Base-by-base conservation (phyloP, 1,140 invertebrate species). In the Drosophila neocordata region DNA sequence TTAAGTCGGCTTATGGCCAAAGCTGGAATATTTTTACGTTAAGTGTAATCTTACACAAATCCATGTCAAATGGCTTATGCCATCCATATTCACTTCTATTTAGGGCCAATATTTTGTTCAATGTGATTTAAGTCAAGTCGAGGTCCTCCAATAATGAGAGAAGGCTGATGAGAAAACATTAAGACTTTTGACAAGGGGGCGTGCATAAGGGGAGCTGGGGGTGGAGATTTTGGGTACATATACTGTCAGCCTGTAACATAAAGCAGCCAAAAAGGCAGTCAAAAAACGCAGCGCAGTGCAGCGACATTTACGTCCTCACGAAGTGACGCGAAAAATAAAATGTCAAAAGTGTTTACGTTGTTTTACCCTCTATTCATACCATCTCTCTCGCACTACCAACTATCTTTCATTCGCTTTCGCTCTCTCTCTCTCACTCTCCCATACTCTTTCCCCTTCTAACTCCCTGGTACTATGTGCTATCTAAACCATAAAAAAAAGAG, bases 261-360 rank as follows among this genome's bases (percentile, higher is more conserved):
- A 66, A 65, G 34, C 72, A 63, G 64, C 56, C 3, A 84, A 84
- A 79, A 79, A 80, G 67, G 69, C 80, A 87, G 37, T 48, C 61
- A 60, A 70, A 62, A 75, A 34, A 62, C 27, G 53, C 77, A 81
- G 81, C 73, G 74, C 74, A 69, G 73, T 34, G 24, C 67, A 71
- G 35, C 53, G 51, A 60, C 35, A 52, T 48, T 38, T 13, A 67
- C 66, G 69, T 58, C 68, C 70, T 65, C 76, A 74, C 58, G 69
- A 75, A 37, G 51, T 69, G 78, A 83, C 68, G 78, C 81, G 82
- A 82, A 85, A 85, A 85, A 77, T 77, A 87, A 72, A 87, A 81
- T 85, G 82, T 85, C 82, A 85, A 87, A 85, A 87, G 74, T 85
- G 82, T 87, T 85, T 87, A 82, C 82, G 82, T 73, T 77, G 73